Percentiles rank a stretch among this genome's conserved stretches.
These are phyloP conservation scores for Batillaria attramentaria DNA, from an alignment of 1,140 invertebrate genomes.

Conservation along the genomic window DNA sequence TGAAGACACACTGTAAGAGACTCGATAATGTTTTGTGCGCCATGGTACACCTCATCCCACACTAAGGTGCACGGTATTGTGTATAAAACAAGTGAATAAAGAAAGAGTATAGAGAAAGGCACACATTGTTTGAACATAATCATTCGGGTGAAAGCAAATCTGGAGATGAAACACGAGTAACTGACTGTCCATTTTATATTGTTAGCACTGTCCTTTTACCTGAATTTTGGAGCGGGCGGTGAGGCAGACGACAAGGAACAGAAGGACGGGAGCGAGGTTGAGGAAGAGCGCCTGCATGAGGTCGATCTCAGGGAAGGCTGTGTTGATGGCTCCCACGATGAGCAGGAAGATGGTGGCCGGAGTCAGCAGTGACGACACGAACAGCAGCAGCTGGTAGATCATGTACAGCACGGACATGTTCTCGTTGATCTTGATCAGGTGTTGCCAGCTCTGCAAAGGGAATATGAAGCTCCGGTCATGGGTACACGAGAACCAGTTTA, in stretches of 20 bases:
- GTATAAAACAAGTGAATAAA: no score
- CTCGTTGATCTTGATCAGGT: conserved; percentile 61
- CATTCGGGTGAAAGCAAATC: no score
- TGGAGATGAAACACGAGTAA: not conserved
- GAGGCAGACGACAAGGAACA: conserved; percentile 75
- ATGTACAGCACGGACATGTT: conserved; percentile 67
- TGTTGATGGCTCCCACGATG: conserved; percentile 78
- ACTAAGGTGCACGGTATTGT: no score
- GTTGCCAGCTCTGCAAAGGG: conserved; percentile 47
- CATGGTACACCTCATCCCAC: no score
- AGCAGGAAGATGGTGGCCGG: conserved; percentile 80
- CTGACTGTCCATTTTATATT: no score
- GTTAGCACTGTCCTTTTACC: no score
- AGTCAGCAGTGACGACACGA: conserved; percentile 77
- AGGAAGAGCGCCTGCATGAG: conserved; percentile 72
- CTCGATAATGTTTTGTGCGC: no score
- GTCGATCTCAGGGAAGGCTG: conserved; percentile 73
- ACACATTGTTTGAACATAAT: no score
- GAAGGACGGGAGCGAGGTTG: conserved; percentile 74
- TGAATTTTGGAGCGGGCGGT: conserved; percentile 72
- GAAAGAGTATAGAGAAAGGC: no score
- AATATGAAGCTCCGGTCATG: not conserved
- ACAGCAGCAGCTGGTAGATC: conserved; percentile 65
- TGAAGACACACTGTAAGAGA: no score
- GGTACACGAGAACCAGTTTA: no score